Base-by-base conservation (phyloP, 2,113 vertebrate species). In the Gallinago undulata region DNA sequence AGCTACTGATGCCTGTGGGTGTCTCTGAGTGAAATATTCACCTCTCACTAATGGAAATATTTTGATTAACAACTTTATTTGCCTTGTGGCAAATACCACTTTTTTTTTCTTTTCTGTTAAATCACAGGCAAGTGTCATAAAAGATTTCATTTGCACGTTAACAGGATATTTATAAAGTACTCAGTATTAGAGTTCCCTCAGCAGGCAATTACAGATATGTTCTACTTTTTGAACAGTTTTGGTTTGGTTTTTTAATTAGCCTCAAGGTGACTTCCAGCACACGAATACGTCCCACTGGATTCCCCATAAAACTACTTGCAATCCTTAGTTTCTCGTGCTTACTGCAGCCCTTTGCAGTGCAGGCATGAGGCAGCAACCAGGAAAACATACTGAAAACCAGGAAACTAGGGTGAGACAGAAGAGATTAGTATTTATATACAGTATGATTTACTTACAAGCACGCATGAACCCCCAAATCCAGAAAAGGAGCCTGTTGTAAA, bases 1-100 rank as follows among this genome's bases (percentile, higher is more conserved):
- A 84, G 64, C 59, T 89, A 18, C 41, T 66, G 72, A 51, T 73
- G 59, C 72, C 76, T 57, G 41, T 86, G 80, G 77, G 76, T 86
- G 72, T 73, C n/a, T 91, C 66, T 9, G 8, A 96, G 30, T 43
- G 74, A 76, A 94, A 88, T 48, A 75, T 13, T 90, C 84, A 55
- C 43, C 62, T 83, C 50, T 75, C 35, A 9, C 35, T 77, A 89
- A 68, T 62, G 72, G 80, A 84, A 95, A 89, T 93, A 77, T 84
- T 81, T 89, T 90, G 89, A 93, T 88, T 95, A 87, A 79, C 53
- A 88, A 47, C 48, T 90, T 72, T 33, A 48, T 90, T 91, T 84
- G 70, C 67, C 67, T 88, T 14, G 51, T 56, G n/a, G 67, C 72
- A 94, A 95, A 64, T 43, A 35, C 5, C 8, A 22, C 21, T 73